Evolutionary conservation across 1,140 invertebrate species (phyloP).

Genomic region (Platyscapa corneri): DNA sequence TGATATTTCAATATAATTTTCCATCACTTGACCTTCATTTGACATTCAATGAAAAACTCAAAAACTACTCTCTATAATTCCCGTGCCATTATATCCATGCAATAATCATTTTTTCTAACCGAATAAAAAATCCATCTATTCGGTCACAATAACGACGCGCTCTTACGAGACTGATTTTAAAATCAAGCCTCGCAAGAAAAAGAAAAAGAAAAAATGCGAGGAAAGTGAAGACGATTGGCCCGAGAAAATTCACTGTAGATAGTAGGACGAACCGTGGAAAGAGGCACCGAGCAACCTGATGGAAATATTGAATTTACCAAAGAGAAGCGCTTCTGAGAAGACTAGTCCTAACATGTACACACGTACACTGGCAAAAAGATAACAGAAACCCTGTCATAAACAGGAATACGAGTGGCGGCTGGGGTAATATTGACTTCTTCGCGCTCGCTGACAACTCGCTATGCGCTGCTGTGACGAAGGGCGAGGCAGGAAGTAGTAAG

Average conservation of each 20-base stretch:
- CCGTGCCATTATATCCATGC: no score
- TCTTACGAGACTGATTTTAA: background rate
- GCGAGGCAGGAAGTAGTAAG: background rate
- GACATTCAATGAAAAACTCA: no score
- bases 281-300: background rate
- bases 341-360: background rate
- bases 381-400: background rate
- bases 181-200: background rate
- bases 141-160: background rate
- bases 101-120: no score
- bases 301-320: background rate
- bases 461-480: background rate
- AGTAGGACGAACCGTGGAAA: background rate
- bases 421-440: background rate
- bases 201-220: background rate
- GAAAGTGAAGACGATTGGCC: background rate
- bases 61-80: no score
- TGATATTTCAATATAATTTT: no score
- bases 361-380: background rate
- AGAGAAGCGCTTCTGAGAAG: background rate
- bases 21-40: no score
- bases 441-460: no score
- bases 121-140: background rate
- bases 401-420: background rate
- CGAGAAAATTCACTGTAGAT: background rate